Percentiles rank a stretch among this genome's conserved stretches.
phyloP scores from a whole-genome alignment of 2,113 vertebrate species.

The Sinocyclocheilus maitianheensis region DNA sequence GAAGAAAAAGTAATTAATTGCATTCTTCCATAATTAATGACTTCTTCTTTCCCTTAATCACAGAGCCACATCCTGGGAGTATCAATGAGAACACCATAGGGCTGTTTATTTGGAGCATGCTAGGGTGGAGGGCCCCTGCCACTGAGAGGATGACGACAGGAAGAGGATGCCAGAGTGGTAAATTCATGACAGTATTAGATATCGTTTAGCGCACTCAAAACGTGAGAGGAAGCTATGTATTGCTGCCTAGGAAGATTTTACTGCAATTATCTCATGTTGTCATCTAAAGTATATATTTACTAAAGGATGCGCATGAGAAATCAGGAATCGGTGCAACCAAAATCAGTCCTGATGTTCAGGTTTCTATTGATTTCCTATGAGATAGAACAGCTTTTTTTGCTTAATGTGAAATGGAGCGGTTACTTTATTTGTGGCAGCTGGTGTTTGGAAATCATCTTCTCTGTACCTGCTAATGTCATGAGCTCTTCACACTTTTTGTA shows the following conservation, averaged over 20 bases:
- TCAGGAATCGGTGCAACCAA: background rate
- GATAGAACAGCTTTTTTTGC: background rate
- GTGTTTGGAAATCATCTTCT: constrained; percentile 20
- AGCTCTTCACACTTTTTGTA: constrained; percentile 1
- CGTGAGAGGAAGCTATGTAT: constrained; percentile 1
- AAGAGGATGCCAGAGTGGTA: constrained; percentile 16
- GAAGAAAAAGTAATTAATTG: constrained; percentile 71
- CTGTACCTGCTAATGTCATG: background rate
- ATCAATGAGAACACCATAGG: constrained; percentile 59
- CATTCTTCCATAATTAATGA: constrained; percentile 77
- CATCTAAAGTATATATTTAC: constrained; percentile 37
- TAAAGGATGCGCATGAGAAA: constrained; percentile 1
- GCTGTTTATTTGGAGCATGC: constrained; percentile 66
- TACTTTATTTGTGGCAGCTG: constrained; percentile 23
- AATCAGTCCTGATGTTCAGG: constrained; percentile 22
- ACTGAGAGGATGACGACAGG: constrained; percentile 28
- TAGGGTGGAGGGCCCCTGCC: constrained; percentile 50
- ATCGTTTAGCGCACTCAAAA: constrained; percentile 7
- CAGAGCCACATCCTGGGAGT: constrained; percentile 62
- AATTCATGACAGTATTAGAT: constrained; percentile 4
- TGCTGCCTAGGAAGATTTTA: background rate
- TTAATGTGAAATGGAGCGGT: constrained; percentile 26
- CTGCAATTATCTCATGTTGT: constrained; percentile 37
- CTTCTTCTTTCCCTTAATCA: constrained; percentile 68
- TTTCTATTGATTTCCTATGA: constrained; percentile 30